Evolutionary conservation across 2,113 vertebrate genomes (phyloP).

Genomic region (Pelobates fuscus): DNA sequence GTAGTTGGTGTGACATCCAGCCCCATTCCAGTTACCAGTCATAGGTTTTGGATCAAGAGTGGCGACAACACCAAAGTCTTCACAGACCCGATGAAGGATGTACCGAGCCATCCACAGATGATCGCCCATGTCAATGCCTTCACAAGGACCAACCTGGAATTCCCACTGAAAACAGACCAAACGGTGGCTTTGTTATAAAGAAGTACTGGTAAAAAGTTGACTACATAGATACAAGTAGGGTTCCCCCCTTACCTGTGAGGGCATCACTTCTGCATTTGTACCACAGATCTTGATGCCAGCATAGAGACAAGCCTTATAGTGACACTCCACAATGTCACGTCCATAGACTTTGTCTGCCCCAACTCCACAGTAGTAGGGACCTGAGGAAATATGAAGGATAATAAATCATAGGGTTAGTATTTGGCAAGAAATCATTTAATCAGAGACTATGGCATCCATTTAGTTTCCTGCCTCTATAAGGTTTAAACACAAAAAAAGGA

Average conservation of each 20-base stretch:
- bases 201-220: no score
- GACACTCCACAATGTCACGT: slow-evolving; percentile 79
- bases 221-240: background rate
- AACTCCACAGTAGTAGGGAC: slow-evolving; percentile 85
- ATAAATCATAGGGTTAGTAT: no score
- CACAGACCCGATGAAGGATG: slow-evolving; percentile 79
- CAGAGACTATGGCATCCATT: no score
- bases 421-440: no score
- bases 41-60: slow-evolving; percentile 79
- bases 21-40: slow-evolving; percentile 68
- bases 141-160: slow-evolving; percentile 74
- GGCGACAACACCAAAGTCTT: slow-evolving; percentile 72
- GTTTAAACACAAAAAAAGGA: no score
- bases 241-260: slow-evolving; percentile 69
- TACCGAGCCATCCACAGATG: slow-evolving; percentile 84
- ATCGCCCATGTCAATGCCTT: slow-evolving; percentile 79
- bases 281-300: slow-evolving; percentile 74
- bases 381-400: slow-evolving; percentile 56
- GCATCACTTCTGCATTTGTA: slow-evolving; percentile 79
- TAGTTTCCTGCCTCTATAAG: no score
- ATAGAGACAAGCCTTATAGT: slow-evolving; percentile 79
- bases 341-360: slow-evolving; percentile 78
- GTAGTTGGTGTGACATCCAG: slow-evolving; percentile 72
- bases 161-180: slow-evolving; percentile 68
- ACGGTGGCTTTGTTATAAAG: no score